phyloP scores from a whole-genome alignment of 2,888 invertebrate genomes.

The Euplagia quadripunctaria region DNA sequence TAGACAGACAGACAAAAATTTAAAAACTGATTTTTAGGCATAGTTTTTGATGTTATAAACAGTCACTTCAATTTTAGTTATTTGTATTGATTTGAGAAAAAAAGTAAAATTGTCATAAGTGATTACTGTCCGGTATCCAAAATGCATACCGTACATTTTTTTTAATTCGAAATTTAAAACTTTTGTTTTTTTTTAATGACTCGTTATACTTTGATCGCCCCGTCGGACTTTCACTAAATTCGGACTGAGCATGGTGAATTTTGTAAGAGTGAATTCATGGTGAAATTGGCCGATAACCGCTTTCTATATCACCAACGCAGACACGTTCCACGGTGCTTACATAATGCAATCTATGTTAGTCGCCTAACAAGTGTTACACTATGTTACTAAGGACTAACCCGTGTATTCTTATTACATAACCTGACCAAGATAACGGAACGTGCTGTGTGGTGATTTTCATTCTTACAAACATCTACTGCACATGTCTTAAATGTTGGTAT shows the following conservation, averaged over 20 bases:
- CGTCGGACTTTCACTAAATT: conserved; percentile 6
- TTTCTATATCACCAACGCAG: conserved; percentile 18
- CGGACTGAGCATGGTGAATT: conserved; percentile 8
- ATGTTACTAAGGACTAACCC: not conserved
- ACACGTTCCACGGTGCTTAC: conserved; percentile 11
- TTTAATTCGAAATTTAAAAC: not conserved
- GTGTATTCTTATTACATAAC: not conserved
- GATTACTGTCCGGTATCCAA: no score
- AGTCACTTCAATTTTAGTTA: no score
- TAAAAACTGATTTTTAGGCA: no score
- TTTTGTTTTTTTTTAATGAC: not conserved
- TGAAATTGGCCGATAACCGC: conserved; percentile 19
- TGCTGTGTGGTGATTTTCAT: not conserved
- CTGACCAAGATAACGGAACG: not conserved
- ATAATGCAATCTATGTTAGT: conserved; percentile 10
- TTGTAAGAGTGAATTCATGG: conserved; percentile 10
- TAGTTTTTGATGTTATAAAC: no score
- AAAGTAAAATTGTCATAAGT: no score
- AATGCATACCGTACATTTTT: not conserved
- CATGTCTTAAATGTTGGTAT: not conserved
- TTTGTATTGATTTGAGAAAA: no score
- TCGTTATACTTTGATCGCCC: not conserved
- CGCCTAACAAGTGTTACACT: conserved; percentile 9
- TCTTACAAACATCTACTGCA: not conserved
- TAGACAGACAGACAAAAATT: no score